A percentile compares a stretch with the other conserved stretches of the same genome.
phyloP scores from a whole-genome alignment of 2,888 invertebrate species.

The Graphium colonna region DNA sequence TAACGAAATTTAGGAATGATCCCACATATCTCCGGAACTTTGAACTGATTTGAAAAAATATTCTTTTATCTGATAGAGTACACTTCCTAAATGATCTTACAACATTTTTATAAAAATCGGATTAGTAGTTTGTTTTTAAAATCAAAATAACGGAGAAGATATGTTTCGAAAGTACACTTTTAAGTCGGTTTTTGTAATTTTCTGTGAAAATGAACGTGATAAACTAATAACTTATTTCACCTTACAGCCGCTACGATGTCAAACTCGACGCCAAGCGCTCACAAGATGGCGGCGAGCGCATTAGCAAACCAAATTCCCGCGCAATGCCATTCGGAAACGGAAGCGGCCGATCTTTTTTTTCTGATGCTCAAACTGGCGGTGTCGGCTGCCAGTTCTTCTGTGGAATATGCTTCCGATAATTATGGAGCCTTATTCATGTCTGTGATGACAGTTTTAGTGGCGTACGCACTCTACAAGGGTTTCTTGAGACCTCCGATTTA shows the following conservation, averaged over 20 bases:
- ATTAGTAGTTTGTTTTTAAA: too few relatives aligned
- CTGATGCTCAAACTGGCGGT: not conserved
- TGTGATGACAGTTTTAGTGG: not conserved
- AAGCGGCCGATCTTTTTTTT: not conserved
- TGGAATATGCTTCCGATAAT: not conserved
- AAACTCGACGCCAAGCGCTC: not conserved
- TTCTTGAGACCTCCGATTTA: conserved; percentile 16
- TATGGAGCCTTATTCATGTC: not conserved
- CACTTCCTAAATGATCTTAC: too few relatives aligned
- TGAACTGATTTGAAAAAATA: too few relatives aligned
- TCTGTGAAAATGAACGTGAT: too few relatives aligned
- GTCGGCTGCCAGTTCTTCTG: not conserved
- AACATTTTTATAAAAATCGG: too few relatives aligned
- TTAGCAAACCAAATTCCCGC: not conserved
- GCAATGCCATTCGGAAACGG: not conserved
- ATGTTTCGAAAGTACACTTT: too few relatives aligned
- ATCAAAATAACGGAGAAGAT: too few relatives aligned
- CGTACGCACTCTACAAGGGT: conserved; percentile 12
- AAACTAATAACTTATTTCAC: too few relatives aligned
- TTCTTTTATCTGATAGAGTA: too few relatives aligned
- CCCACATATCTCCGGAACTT: too few relatives aligned
- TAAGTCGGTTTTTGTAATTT: too few relatives aligned
- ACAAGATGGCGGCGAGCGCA: not conserved
- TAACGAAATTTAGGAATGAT: too few relatives aligned
- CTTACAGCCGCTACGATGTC: not conserved